These are phyloP conservation scores for Hippocampus abdominalis DNA, from an alignment of 2,113 vertebrate genomes.

Conservation along the genomic window DNA sequence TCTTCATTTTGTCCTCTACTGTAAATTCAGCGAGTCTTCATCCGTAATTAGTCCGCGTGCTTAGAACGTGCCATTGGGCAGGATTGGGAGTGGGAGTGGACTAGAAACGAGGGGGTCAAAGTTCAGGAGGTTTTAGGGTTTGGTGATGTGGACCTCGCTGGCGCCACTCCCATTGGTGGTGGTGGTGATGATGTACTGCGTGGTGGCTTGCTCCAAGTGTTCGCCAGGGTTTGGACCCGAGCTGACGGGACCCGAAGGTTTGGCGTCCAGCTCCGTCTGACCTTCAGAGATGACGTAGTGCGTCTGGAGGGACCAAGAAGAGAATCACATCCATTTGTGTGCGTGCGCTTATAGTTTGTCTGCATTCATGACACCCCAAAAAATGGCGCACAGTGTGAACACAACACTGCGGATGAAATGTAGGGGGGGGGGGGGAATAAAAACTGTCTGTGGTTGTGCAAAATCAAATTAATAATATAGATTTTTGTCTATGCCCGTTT, in stretches of 20 bases:
- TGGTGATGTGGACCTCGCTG: constrained; percentile 86
- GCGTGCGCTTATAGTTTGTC: not conserved
- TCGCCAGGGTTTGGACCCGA: constrained; percentile 68
- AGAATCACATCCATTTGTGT: not conserved
- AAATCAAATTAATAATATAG: too few species aligned
- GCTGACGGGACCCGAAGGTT: constrained; percentile 72
- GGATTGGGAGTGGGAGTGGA: constrained; percentile 34
- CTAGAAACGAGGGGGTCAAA: constrained; percentile 2
- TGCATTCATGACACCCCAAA: not conserved
- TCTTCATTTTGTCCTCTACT: not conserved
- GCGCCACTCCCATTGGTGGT: constrained; percentile 80
- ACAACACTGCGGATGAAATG: too few species aligned
- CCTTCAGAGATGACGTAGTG: constrained; percentile 97
- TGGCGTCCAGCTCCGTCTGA: constrained; percentile 86
- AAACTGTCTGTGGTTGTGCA: too few species aligned
- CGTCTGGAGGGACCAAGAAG: constrained; percentile 67
- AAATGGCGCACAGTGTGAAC: not conserved
- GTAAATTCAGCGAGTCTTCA: not conserved
- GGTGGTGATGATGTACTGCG: constrained; percentile 94
- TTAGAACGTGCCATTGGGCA: constrained; percentile 19
- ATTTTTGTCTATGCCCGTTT: too few species aligned
- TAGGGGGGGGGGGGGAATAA: too few species aligned
- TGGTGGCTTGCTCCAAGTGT: constrained; percentile 80
- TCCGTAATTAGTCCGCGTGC: constrained; percentile 6
- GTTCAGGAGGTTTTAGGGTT: constrained; percentile 81